phyloP scores from a whole-genome alignment of 2,113 vertebrate genomes.

The Meriones unguiculatus region DNA sequence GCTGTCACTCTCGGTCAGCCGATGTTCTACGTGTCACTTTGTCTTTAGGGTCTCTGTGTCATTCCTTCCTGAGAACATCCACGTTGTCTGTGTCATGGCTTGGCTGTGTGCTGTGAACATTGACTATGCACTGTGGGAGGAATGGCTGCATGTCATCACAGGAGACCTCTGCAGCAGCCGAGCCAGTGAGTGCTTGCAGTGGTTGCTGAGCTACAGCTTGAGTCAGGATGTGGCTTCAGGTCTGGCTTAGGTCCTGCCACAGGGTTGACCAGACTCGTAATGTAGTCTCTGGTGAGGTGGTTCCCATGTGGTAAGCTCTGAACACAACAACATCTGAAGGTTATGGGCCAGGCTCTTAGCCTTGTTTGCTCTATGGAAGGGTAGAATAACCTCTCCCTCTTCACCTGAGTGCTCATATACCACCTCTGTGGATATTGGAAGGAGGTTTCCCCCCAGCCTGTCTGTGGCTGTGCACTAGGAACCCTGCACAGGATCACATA shows the following conservation, averaged over 20 bases:
- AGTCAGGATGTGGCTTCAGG: neutral
- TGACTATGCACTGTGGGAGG: neutral
- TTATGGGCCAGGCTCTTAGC: neutral
- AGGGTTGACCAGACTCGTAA: neutral
- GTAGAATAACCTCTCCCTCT: neutral
- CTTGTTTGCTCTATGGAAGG: neutral
- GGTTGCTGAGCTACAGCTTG: neutral
- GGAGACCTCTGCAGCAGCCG: neutral
- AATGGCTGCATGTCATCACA: neutral
- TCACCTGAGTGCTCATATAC: neutral
- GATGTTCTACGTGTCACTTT: neutral
- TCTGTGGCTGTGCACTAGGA: neutral
- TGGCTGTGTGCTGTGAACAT: neutral
- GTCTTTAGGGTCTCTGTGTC: neutral
- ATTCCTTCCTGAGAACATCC: neutral
- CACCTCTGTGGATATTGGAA: neutral
- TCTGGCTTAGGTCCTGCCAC: neutral
- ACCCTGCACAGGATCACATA: neutral
- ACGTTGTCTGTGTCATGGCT: neutral
- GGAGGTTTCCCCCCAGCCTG: neutral
- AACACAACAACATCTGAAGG: neutral
- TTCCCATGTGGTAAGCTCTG: neutral
- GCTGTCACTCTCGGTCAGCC: neutral
- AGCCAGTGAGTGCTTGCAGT: neutral
- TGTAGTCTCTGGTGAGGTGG: neutral